Base-by-base conservation (phyloP, 2,113 vertebrate genomes). In the Scomber japonicus region DNA sequence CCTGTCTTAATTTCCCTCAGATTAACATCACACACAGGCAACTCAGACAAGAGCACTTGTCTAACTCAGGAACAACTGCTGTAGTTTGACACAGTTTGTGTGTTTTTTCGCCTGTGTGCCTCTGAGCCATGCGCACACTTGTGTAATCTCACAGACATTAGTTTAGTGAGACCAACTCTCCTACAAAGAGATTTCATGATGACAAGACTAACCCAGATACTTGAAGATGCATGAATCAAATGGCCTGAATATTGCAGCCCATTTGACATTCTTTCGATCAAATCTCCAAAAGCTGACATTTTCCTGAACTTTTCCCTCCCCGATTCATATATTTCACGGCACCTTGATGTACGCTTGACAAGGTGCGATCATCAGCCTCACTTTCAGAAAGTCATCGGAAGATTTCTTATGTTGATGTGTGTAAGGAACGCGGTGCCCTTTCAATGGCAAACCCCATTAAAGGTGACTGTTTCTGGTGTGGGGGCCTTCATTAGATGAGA, bases 131-230 rank as follows among this genome's bases (percentile, higher is more conserved):
- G 70, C 60, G 71, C 27, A 9, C 4, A 0, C 63, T 66, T 64
- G 59, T 65, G 59, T 74, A 53, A 74, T 63, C 84, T 66, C 57
- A 0, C 35, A 79, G 79, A 80, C 73, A 71, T 87, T 75, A 72
- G 30, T 69, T 86, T 27, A 27, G 78, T 19, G 69, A 61, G 67
- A 71, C 80, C 45, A 75, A 16, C 57, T 75, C 76, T 17, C 48
- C 63, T 66, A 75, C 57, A 89, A 91, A 91, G 75, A 92, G 84
- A 91, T 80, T 90, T 24, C 17, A 51, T 77, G 86, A 92, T 92
- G 82, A 89, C 88, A 91, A 54, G 86, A 21, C 71, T 71, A 89
- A 82, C 84, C 84, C 84, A 88, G 80, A 92, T 84, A 70, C 83
- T 80, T 71, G 56, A 65, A 81, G 75, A 24, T 1, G 73, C 77